Conservation (phyloP, 2,113 vertebrate genomes). For the Heloderma charlesbogerti region DNA sequence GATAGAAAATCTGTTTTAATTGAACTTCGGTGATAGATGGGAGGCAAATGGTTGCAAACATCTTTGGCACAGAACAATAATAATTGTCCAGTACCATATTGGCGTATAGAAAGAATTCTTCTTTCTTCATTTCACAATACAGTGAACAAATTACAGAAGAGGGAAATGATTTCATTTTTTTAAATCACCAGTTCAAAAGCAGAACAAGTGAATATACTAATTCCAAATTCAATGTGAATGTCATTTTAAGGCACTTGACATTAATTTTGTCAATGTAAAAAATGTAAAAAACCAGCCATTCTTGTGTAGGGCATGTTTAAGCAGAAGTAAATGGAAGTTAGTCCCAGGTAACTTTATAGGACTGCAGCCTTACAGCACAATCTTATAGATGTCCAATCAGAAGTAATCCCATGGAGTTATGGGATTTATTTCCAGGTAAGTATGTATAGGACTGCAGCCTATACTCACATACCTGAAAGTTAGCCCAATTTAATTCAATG, state of each 20-base stretch:
- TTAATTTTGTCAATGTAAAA: not conserved
- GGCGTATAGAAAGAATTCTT: slow-evolving; percentile 73
- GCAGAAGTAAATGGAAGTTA: too few relatives aligned
- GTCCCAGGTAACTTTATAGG: not conserved
- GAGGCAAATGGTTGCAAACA: slow-evolving; percentile 81
- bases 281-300: not conserved
- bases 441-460: not conserved
- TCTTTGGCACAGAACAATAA: slow-evolving; percentile 79
- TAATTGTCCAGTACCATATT: slow-evolving; percentile 68
- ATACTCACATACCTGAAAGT: too few relatives aligned
- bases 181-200: slow-evolving; percentile 24
- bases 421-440: not conserved
- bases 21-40: slow-evolving; percentile 87
- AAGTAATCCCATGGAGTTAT: not conserved
- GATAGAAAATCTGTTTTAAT: slow-evolving; percentile 83
- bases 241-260: not conserved
- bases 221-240: not conserved
- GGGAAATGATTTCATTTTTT: slow-evolving; percentile 70
- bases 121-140: slow-evolving; percentile 72
- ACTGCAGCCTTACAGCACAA: not conserved
- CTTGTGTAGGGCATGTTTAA: too few relatives aligned
- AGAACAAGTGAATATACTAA: not conserved
- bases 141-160: slow-evolving; percentile 71
- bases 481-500: not conserved
- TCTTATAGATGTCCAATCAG: not conserved